Percentiles rank a stretch among this genome's conserved stretches.
Conservation (phyloP, 2,888 invertebrate genomes). For the Lissonota sp. region DNA sequence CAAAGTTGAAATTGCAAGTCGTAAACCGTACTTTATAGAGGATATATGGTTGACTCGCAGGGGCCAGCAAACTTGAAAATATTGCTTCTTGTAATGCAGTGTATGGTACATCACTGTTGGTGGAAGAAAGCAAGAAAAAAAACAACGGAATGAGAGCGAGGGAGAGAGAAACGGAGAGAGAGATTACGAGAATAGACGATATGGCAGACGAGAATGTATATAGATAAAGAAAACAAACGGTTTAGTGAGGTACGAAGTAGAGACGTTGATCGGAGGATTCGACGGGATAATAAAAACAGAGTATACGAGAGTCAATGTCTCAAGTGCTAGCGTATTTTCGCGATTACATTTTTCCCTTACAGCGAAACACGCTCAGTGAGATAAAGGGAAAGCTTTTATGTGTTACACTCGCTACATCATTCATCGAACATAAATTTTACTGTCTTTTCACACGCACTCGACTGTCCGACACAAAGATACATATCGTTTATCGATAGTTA, state of each 20-base stretch:
- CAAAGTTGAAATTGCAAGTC: slow-evolving; percentile 79
- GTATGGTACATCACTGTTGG: slow-evolving; percentile 64
- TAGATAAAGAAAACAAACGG: not conserved
- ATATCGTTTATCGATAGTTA: too few relatives aligned
- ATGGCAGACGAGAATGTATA: slow-evolving; percentile 12
- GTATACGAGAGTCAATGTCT: slow-evolving; percentile 2
- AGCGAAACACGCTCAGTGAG: not conserved
- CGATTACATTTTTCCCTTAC: slow-evolving; percentile 11
- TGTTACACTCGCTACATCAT: not conserved
- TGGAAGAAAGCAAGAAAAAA: slow-evolving; percentile 29
- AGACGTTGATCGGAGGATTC: slow-evolving; percentile 12
- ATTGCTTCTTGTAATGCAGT: slow-evolving; percentile 76
- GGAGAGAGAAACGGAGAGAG: not conserved
- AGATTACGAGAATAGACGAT: slow-evolving; percentile 27
- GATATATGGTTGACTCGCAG: slow-evolving; percentile 67
- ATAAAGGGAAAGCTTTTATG: not conserved
- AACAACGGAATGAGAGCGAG: not conserved
- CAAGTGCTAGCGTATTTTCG: slow-evolving; percentile 26
- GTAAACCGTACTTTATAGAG: slow-evolving; percentile 78
- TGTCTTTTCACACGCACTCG: not conserved
- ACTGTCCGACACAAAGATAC: too few relatives aligned
- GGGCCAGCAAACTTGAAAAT: slow-evolving; percentile 76
- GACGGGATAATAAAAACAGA: slow-evolving; percentile 39
- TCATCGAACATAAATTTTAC: slow-evolving; percentile 6
- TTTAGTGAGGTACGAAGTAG: slow-evolving; percentile 15